phyloP scores from a whole-genome alignment of 2,797 vertebrate species.

The Glossophaga mutica region DNA sequence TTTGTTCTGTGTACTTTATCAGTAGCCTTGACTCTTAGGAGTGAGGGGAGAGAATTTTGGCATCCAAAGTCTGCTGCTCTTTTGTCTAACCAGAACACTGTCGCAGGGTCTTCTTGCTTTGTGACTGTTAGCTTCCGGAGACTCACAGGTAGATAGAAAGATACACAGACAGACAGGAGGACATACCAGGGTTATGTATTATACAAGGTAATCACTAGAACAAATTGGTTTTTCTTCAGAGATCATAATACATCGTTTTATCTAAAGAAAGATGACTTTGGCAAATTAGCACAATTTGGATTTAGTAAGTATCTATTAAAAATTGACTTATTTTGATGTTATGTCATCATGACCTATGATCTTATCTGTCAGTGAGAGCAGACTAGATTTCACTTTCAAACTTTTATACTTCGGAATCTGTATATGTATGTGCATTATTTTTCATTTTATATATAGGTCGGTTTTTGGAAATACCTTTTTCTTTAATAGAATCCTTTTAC shows the following conservation, averaged over 20 bases:
- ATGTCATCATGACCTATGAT: slow-evolving; percentile 31
- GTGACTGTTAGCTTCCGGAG: not conserved
- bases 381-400: slow-evolving; percentile 1
- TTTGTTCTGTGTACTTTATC: not conserved
- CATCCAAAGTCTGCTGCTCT: not conserved
- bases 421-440: not conserved
- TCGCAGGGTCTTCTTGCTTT: not conserved
- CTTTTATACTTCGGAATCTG: not conserved
- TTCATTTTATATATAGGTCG: slow-evolving; percentile 7
- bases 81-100: not conserved
- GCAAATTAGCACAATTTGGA: not conserved
- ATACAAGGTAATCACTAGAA: not conserved
- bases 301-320: slow-evolving; percentile 7
- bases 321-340: slow-evolving; percentile 3
- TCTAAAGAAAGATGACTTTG: not conserved
- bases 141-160: not conserved
- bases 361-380: not conserved
- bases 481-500: slow-evolving; percentile 25
- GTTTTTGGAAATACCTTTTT: slow-evolving; percentile 30
- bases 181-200: not conserved
- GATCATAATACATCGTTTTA: not conserved
- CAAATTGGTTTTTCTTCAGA: not conserved
- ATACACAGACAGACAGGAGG: not conserved
- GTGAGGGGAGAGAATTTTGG: not conserved
- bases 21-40: not conserved